Conservation (phyloP, 2,797 vertebrate genomes). For the Crenichthys baileyi region DNA sequence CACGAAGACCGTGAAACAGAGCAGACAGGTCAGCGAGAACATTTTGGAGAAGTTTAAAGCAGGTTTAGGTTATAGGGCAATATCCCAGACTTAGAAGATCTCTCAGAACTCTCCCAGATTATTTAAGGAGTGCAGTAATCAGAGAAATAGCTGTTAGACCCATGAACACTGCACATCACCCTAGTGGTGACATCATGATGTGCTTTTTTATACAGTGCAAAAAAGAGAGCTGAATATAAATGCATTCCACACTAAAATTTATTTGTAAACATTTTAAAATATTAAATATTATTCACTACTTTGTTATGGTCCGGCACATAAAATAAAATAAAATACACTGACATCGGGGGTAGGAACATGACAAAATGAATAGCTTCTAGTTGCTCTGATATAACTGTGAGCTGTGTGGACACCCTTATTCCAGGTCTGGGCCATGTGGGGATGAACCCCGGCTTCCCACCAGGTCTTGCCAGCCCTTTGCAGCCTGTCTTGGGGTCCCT, state of each 20-base stretch:
- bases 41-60: too few species aligned
- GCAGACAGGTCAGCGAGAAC: too few species aligned
- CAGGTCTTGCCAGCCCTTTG: constrained; percentile 89
- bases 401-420: background rate
- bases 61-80: too few species aligned
- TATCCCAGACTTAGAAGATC: too few species aligned
- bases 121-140: too few species aligned
- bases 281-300: background rate
- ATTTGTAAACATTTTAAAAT: background rate
- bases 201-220: too few species aligned
- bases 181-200: too few species aligned
- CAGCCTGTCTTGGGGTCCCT: constrained; percentile 91
- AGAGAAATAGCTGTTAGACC: too few species aligned
- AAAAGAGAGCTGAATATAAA: too few species aligned
- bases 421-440: constrained; percentile 90
- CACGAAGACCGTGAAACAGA: too few species aligned
- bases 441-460: constrained; percentile 88
- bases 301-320: background rate
- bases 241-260: background rate
- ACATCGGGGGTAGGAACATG: background rate
- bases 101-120: too few species aligned
- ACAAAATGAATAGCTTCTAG: constrained; percentile 2
- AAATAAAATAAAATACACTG: background rate
- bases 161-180: background rate
- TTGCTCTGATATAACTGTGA: constrained; percentile 12